These are phyloP conservation scores for Araneus ventricosus DNA, from an alignment of 1,140 invertebrate species.

Conservation along the genomic window DNA sequence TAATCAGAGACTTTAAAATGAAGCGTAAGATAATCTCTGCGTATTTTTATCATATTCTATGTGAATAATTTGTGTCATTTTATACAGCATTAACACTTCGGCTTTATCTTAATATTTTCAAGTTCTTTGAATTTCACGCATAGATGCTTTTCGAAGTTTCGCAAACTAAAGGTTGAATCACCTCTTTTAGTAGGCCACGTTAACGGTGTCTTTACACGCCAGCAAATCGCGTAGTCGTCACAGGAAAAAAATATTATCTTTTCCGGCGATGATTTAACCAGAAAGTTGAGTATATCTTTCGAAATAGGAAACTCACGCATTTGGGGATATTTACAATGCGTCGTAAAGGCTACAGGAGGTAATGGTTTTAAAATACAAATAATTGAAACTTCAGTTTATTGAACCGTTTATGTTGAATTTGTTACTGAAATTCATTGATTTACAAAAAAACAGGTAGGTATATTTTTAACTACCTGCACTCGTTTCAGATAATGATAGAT, in stretches of 20 bases:
- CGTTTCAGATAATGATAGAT: background rate
- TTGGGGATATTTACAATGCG: background rate
- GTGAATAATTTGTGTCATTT: too few species aligned
- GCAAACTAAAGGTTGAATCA: background rate
- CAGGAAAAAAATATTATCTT: slow-evolving; percentile 20
- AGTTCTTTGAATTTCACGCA: background rate
- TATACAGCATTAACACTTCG: too few species aligned
- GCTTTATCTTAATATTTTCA: too few species aligned
- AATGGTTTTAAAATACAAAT: background rate
- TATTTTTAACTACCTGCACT: background rate
- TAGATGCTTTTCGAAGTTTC: background rate
- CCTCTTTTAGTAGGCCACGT: background rate
- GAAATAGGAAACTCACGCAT: background rate
- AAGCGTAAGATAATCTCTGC: too few species aligned
- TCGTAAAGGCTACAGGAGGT: background rate
- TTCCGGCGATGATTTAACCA: background rate
- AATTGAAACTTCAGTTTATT: background rate
- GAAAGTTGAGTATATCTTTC: background rate
- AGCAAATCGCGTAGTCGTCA: background rate
- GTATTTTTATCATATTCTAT: too few species aligned
- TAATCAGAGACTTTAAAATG: too few species aligned
- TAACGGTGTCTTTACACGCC: background rate
- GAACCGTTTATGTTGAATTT: background rate
- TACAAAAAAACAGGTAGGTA: background rate
- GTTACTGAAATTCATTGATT: background rate